These are phyloP conservation scores for Apocrypta bakeri DNA, from an alignment of 1,140 invertebrate species.

Conservation along the genomic window DNA sequence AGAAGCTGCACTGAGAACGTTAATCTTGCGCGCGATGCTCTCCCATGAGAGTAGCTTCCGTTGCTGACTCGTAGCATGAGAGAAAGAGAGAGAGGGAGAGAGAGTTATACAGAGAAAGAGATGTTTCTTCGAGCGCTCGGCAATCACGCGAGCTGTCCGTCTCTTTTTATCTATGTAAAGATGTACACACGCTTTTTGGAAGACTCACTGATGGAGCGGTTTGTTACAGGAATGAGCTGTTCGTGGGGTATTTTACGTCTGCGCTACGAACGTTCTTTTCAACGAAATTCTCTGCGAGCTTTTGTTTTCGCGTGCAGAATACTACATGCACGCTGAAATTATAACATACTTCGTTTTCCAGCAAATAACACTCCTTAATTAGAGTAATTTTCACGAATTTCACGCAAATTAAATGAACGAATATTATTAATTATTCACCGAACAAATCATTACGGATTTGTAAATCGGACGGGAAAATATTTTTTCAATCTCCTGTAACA, in stretches of 20 bases:
- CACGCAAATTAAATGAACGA: not conserved
- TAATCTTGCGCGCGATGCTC: slow-evolving; percentile 31
- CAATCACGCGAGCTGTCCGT: slow-evolving; percentile 32
- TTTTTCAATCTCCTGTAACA: no score
- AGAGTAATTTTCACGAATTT: not conserved
- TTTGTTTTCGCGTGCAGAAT: not conserved
- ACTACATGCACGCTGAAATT: not conserved
- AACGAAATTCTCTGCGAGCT: not conserved
- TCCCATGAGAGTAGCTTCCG: slow-evolving; percentile 29
- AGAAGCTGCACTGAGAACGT: slow-evolving; percentile 30
- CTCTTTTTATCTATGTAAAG: slow-evolving; percentile 14
- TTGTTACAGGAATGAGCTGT: not conserved
- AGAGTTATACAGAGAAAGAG: not conserved
- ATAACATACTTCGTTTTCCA: no score
- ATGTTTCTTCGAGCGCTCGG: slow-evolving; percentile 9
- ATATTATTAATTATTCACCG: not conserved
- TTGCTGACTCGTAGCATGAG: not conserved
- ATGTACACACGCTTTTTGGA: not conserved
- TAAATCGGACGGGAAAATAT: no score
- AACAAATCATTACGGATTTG: no score
- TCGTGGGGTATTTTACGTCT: not conserved
- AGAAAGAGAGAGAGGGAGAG: not conserved
- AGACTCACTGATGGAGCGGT: not conserved
- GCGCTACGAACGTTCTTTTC: not conserved
- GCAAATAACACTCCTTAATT: not conserved